Conservation (phyloP, 2,888 invertebrate genomes). For the Drepana falcataria region DNA sequence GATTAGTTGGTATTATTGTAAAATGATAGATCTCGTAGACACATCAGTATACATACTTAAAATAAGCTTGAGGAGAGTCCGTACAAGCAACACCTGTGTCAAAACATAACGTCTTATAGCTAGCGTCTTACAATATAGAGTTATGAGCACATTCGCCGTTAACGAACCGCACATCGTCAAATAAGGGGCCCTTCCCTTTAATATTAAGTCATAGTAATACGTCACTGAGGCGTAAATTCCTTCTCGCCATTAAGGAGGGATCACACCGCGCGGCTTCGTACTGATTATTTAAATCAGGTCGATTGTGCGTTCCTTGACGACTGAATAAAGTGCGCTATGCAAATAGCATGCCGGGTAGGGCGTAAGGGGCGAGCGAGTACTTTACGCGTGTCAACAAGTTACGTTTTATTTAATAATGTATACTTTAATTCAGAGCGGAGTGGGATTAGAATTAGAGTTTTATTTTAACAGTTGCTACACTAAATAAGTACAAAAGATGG, state of each 20-base stretch:
- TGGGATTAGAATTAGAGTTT: too few species aligned
- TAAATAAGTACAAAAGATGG: too few species aligned
- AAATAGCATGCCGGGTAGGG: constrained; percentile 27
- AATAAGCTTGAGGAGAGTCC: too few species aligned
- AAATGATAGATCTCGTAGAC: too few species aligned
- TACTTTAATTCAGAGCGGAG: neutral
- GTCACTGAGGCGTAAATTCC: constrained; percentile 7
- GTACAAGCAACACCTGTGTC: neutral
- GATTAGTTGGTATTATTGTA: too few species aligned
- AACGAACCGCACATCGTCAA: neutral
- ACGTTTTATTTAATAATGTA: constrained; percentile 12
- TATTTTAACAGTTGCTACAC: too few species aligned
- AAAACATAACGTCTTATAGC: neutral
- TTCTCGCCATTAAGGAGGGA: constrained; percentile 23
- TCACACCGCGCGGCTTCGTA: constrained; percentile 21
- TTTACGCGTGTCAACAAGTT: neutral
- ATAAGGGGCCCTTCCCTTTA: neutral
- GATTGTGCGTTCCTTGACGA: constrained; percentile 46
- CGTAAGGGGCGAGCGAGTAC: constrained; percentile 17
- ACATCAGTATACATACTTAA: too few species aligned
- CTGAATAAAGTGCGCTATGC: constrained; percentile 53
- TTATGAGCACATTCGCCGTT: neutral
- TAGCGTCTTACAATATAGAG: neutral
- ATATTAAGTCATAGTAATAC: constrained; percentile 2
- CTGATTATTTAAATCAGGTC: constrained; percentile 52